Percentiles rank a stretch among this genome's conserved stretches.
Evolutionary conservation across 2,888 invertebrate species (phyloP).

Genomic region (Pachymerium ferrugineum): DNA sequence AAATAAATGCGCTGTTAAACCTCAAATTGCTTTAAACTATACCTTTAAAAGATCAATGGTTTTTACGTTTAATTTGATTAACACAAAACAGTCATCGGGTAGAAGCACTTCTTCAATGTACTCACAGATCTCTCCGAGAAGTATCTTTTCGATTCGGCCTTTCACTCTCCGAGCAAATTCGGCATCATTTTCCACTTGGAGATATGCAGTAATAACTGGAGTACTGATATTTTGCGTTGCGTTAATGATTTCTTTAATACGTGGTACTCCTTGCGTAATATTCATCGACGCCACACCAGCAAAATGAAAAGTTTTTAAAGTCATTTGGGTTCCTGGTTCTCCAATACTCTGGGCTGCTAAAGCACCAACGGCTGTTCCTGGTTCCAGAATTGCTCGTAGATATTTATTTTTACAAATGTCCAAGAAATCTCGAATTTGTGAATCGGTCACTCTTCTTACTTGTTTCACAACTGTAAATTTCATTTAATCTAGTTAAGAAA

Average conservation of each 20-base stretch:
- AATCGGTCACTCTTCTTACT: conserved; percentile 59
- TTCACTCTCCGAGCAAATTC: conserved; percentile 88
- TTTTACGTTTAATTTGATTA: conserved; percentile 80
- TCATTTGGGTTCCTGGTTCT: conserved; percentile 99
- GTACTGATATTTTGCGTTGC: conserved; percentile 91
- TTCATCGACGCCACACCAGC: conserved; percentile 99
- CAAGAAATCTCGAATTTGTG: conserved; percentile 68
- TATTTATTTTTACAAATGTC: conserved; percentile 81
- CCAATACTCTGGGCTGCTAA: conserved; percentile 97
- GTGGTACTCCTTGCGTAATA: conserved; percentile 83
- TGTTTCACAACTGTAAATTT: conserved; percentile 38
- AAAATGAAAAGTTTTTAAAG: conserved; percentile 98
- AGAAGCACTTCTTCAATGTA: conserved; percentile 88
- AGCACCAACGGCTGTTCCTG: conserved; percentile 94
- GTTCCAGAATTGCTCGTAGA: conserved; percentile 79
- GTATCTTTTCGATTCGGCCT: conserved; percentile 90
- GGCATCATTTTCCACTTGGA: conserved; percentile 68
- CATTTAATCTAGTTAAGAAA: conserved; percentile 27
- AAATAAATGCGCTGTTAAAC: no score
- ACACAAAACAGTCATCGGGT: conserved; percentile 75
- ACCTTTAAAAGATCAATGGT: conserved; percentile 78
- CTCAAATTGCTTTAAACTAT: no score
- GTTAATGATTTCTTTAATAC: conserved; percentile 97
- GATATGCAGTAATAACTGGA: conserved; percentile 87
- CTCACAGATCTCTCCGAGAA: conserved; percentile 82